A percentile compares a stretch with the other conserved stretches of the same genome.
Evolutionary conservation across 2,113 vertebrate genomes (phyloP).

Genomic region (Cynopterus brachyotis): DNA sequence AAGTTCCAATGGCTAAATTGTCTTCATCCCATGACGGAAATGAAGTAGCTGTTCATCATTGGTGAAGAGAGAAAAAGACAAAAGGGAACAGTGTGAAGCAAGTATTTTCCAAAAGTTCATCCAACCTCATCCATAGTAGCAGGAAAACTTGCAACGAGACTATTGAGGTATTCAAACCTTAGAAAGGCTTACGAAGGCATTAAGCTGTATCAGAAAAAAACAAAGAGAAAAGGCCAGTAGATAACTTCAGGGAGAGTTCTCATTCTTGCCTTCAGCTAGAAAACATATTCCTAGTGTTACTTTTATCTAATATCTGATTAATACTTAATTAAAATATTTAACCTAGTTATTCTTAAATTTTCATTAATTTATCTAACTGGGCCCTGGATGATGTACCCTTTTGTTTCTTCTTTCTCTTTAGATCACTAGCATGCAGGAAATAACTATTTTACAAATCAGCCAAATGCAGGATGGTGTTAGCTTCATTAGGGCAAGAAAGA

Average conservation of each 20-base stretch:
- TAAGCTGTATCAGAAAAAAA: background rate
- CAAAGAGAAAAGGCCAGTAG: background rate
- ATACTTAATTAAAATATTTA: slow-evolving; percentile 8
- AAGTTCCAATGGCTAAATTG: background rate
- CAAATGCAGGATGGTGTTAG: background rate
- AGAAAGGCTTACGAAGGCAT: background rate
- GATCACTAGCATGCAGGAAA: background rate
- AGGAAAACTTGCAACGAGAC: background rate
- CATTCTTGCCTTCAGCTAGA: background rate
- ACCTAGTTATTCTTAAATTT: background rate
- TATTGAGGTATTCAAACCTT: background rate
- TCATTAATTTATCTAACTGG: background rate
- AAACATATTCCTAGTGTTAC: background rate
- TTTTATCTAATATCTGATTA: background rate
- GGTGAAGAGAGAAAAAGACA: background rate
- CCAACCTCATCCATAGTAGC: background rate
- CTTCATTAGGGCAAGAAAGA: slow-evolving; percentile 11
- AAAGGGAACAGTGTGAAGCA: background rate
- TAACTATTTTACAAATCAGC: background rate
- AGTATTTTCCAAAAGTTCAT: background rate
- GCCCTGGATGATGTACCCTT: background rate
- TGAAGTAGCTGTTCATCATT: background rate
- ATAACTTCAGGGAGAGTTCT: background rate
- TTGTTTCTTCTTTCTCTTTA: background rate
- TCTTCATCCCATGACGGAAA: background rate